phyloP scores from a whole-genome alignment of 2,888 invertebrate genomes.

The Teleogryllus oceanicus region DNA sequence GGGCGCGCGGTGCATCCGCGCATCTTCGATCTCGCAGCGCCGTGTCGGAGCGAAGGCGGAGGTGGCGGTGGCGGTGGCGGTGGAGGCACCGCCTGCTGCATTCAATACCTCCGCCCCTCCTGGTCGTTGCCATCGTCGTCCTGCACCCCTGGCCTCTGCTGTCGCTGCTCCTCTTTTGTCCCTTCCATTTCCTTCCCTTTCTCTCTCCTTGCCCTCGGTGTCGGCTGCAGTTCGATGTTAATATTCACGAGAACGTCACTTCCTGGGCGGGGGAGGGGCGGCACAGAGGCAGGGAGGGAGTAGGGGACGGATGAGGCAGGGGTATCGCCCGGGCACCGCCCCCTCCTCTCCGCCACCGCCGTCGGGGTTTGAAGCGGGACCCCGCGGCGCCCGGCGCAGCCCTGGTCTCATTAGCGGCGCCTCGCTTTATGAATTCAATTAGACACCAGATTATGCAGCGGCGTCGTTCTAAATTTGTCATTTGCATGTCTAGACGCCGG shows the following conservation, averaged over 20 bases:
- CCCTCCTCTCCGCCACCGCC: background rate
- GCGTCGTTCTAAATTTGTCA: conserved; percentile 18
- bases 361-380: background rate
- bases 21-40: no score
- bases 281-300: no score
- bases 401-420: conserved; percentile 4
- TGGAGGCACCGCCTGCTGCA: background rate
- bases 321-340: no score
- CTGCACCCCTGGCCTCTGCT: background rate
- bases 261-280: background rate
- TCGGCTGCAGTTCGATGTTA: background rate
- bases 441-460: conserved; percentile 18
- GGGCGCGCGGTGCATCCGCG: no score
- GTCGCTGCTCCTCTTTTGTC: background rate
- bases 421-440: conserved; percentile 18
- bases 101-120: background rate
- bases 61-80: background rate
- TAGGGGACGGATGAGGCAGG: no score
- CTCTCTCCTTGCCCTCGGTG: background rate
- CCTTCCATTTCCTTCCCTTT: no score
- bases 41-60: no score
- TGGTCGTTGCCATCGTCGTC: background rate
- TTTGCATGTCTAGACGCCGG: conserved; percentile 18
- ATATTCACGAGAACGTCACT: background rate
- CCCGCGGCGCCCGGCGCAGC: background rate